Evolutionary conservation across 2,113 vertebrate genomes (phyloP).

Genomic region (Etheostoma cragini): DNA sequence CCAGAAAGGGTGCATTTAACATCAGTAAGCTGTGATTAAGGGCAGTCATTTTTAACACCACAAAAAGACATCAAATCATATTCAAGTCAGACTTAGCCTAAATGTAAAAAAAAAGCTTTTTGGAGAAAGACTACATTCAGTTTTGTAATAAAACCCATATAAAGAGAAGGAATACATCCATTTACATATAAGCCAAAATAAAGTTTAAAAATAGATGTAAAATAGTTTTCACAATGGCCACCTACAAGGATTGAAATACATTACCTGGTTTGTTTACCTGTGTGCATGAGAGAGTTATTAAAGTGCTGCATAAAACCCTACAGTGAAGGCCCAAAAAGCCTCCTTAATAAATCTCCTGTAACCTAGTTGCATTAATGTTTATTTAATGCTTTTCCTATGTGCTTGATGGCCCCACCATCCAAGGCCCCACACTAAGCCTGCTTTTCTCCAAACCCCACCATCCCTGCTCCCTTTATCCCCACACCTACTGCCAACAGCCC

Average conservation of each 20-base stretch:
- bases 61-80: constrained; percentile 65
- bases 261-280: constrained; percentile 83
- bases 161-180: constrained; percentile 21
- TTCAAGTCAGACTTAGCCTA: constrained; percentile 72
- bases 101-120: constrained; percentile 31
- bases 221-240: constrained; percentile 67
- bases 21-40: constrained; percentile 75
- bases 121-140: constrained; percentile 23
- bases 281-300: constrained; percentile 84
- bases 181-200: constrained; percentile 41
- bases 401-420: constrained; percentile 74
- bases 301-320: constrained; percentile 78
- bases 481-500: constrained; percentile 71
- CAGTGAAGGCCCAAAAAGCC: constrained; percentile 79
- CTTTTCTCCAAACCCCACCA: constrained; percentile 74
- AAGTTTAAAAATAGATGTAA: constrained; percentile 51
- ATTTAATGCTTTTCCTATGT: constrained; percentile 84
- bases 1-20: constrained; percentile 63
- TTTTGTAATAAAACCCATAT: constrained; percentile 26
- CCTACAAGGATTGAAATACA: constrained; percentile 75
- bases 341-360: constrained; percentile 85
- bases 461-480: constrained; percentile 74
- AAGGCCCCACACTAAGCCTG: constrained; percentile 77
- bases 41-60: constrained; percentile 61
- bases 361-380: constrained; percentile 88